Evolutionary conservation across 2,888 invertebrate species (phyloP), one percentile per base, ranked within the genome.

Genomic region (Tuberolachnus salignus): DNA sequence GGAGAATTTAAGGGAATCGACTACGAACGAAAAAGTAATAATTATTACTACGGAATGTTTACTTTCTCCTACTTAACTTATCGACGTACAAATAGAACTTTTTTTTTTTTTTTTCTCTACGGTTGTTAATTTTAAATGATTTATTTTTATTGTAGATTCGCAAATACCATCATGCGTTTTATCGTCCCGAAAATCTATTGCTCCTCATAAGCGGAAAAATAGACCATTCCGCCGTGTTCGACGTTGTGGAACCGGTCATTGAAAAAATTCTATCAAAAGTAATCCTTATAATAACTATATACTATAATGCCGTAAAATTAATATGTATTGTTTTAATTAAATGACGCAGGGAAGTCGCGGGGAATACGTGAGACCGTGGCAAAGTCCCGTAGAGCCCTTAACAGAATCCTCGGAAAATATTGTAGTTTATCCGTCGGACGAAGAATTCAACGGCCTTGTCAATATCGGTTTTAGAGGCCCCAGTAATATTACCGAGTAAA

Each of bases 111-210:
- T 34, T 34, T 4, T 4, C 3, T 34, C 3, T 34, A 34, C 6
- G 34, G 55, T 80, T 73, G 75, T 64, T 57, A 55, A 11, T 44
- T 51, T 13, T 13, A n/a, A 10, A 44, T 23, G 11, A 69, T 81
- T 75, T 55, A 42, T 42, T 78, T 78, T 80, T 61, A 69, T 82
- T 82, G 23, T 53, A 92, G 92, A 91, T 94, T 9, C 89, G 89
- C 82, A 87, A 90, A 16, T 97, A 92, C 85, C 96, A 97, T 85
- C 90, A 91, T 83, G 89, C 92, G 81, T 96, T 93, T 86, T 97
- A 97, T 86, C 88, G 94, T 26, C 91, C 96, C 1, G 94, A 95
- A 86, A 97, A 97, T 85, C 86, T 96, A 80, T 92, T 92, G 81
- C 87, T 96, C 3, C 91, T 95, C 74, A 90, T 96, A 72, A 91